These are phyloP conservation scores for Lamellibrachia satsuma DNA, from an alignment of 2,888 invertebrate species.

Conservation along the genomic window DNA sequence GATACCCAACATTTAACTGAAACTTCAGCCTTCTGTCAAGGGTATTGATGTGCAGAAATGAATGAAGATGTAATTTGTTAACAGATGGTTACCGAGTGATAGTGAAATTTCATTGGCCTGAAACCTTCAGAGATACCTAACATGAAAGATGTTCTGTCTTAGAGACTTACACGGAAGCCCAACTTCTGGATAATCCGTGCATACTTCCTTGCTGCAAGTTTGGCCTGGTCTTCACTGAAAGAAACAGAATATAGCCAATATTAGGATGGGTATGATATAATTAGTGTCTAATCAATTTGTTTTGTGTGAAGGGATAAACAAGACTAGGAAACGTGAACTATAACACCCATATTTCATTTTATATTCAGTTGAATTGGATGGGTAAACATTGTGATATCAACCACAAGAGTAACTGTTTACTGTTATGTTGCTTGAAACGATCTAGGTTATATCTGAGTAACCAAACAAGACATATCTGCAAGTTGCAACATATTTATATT, in stretches of 20 bases:
- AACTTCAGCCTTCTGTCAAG: no score
- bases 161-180: constrained; percentile 74
- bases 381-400: neutral
- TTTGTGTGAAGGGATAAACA: neutral
- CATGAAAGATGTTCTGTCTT: neutral
- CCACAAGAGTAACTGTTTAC: no score
- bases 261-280: neutral
- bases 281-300: neutral
- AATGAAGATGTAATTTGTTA: neutral
- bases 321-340: neutral
- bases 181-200: constrained; percentile 84
- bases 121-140: neutral
- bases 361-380: neutral
- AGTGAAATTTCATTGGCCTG: neutral
- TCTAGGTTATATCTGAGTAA: no score
- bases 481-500: no score
- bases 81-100: neutral
- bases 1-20: no score
- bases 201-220: constrained; percentile 82
- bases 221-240: constrained; percentile 77
- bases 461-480: no score
- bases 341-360: no score
- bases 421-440: no score
- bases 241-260: neutral
- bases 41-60: no score